These are phyloP conservation scores for Eupleurogrammus muticus DNA, from an alignment of 2,797 vertebrate genomes.

Conservation along the genomic window DNA sequence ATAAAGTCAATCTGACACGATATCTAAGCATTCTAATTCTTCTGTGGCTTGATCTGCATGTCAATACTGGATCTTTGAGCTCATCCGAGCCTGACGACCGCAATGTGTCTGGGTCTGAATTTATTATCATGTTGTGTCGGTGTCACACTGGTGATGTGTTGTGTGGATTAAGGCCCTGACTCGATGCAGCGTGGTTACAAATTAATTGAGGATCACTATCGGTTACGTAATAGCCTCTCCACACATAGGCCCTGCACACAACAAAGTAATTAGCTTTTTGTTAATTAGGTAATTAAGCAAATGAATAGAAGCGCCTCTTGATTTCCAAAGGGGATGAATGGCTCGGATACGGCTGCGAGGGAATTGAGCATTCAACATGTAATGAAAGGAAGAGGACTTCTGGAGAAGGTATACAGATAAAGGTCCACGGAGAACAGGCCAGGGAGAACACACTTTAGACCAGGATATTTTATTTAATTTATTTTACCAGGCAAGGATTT, in stretches of 20 bases:
- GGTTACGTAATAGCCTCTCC: slow-evolving; percentile 79
- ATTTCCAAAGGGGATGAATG: slow-evolving; percentile 70
- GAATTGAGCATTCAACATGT: slow-evolving; percentile 47
- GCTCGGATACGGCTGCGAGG: slow-evolving; percentile 62
- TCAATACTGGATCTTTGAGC: slow-evolving; percentile 52
- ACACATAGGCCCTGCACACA: slow-evolving; percentile 71
- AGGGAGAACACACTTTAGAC: not conserved
- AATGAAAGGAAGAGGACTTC: slow-evolving; percentile 51
- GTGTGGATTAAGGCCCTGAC: slow-evolving; percentile 68
- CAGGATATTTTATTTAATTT: not conserved
- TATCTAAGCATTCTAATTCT: slow-evolving; percentile 46
- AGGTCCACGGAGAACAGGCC: slow-evolving; percentile 32
- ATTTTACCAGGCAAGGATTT: no score
- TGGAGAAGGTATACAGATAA: slow-evolving; percentile 32
- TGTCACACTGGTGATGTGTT: slow-evolving; percentile 62
- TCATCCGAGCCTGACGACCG: slow-evolving; percentile 44
- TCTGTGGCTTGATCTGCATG: slow-evolving; percentile 54
- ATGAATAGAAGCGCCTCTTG: slow-evolving; percentile 81
- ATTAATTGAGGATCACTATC: slow-evolving; percentile 84
- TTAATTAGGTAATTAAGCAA: slow-evolving; percentile 88
- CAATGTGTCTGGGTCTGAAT: slow-evolving; percentile 51
- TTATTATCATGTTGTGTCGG: slow-evolving; percentile 62
- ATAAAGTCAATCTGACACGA: slow-evolving; percentile 36
- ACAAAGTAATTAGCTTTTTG: slow-evolving; percentile 85
- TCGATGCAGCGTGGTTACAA: slow-evolving; percentile 76